Base-by-base conservation (phyloP, 2,113 vertebrate species). In the Datnioides undecimradiatus region DNA sequence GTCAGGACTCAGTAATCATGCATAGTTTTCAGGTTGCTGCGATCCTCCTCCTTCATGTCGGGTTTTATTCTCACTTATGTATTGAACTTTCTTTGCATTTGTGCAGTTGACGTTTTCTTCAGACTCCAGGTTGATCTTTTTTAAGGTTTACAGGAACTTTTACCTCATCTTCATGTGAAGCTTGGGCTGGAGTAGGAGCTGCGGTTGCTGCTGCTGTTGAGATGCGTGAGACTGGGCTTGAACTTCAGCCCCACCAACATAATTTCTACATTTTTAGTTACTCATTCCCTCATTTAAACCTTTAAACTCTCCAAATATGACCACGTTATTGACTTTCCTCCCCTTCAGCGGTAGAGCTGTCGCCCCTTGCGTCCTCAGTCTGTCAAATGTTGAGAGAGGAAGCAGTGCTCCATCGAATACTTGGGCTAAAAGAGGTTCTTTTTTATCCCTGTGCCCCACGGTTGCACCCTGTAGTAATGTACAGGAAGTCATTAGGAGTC, bases 1-100 rank as follows among this genome's bases (percentile, higher is more conserved):
- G 33, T 78, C 67, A 68, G 71, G 67, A 76, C 48, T 83, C 73
- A n/a, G 27, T 58, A 34, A 76, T 86, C 90, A 87, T 92, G 91
- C 91, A 87, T 90, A 87, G 84, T 48, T n/a, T n/a, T 79, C 77
- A 67, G 17, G 40, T 40, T 63, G 16, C 27, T 71, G 3, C 48
- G 41, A 72, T 68, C 62, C 62, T 29, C 48, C 36, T 57, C n/a
- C 2, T 8, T 59, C 4, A 5, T 6, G 2, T 29, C n/a, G 27
- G 41, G 40, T 46, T 63, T 48, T 48, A 27, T 27, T 52, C 17
- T n/a, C 41, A 52, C 2, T 65, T 5, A 34, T 40, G 11, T 43
- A 8, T 6, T n/a, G 3, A n/a, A 3, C 23, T 17, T 57, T 73
- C 31, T 69, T 58, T 69, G 49, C 23, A 25, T 65, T 43, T 38